phyloP scores from a whole-genome alignment of 2,797 vertebrate species.

The Neosilurus mollespiculum region DNA sequence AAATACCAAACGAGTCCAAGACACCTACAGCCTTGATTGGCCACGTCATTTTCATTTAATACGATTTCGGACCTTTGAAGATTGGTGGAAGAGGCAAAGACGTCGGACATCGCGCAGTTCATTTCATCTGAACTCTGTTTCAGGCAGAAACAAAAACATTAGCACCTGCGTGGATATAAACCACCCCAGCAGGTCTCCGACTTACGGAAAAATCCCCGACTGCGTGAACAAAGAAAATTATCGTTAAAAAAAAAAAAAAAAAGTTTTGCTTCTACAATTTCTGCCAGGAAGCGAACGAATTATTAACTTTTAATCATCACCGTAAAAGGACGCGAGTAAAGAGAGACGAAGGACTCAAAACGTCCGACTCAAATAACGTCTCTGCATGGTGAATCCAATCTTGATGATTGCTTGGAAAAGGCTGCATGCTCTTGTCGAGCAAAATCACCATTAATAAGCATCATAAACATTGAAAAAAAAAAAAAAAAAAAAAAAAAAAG shows the following conservation, averaged over 20 bases:
- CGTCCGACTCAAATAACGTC: conserved; percentile 28
- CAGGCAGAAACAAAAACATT: too few species aligned
- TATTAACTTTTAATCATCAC: too few species aligned
- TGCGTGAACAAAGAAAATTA: not conserved
- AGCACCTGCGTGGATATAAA: not conserved
- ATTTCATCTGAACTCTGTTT: not conserved
- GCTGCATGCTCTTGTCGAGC: conserved; percentile 86
- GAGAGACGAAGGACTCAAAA: not conserved
- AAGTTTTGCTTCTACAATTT: not conserved
- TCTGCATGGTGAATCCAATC: conserved; percentile 80
- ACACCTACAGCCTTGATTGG: too few species aligned
- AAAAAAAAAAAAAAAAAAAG: conserved; percentile 46
- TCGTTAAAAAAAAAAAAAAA: not conserved
- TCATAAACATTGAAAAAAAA: conserved; percentile 65
- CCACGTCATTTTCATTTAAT: too few species aligned
- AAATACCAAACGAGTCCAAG: too few species aligned
- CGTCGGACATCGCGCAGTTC: not conserved
- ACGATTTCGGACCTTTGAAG: too few species aligned
- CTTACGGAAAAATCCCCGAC: not conserved
- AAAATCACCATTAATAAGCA: conserved; percentile 54
- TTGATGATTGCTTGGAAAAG: conserved; percentile 76
- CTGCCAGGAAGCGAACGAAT: not conserved
- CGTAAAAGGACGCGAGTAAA: too few species aligned
- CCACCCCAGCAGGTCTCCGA: too few species aligned
- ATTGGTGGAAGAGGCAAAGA: not conserved